Conservation (phyloP, 2,888 invertebrate genomes). For the Orthosia cruda region DNA sequence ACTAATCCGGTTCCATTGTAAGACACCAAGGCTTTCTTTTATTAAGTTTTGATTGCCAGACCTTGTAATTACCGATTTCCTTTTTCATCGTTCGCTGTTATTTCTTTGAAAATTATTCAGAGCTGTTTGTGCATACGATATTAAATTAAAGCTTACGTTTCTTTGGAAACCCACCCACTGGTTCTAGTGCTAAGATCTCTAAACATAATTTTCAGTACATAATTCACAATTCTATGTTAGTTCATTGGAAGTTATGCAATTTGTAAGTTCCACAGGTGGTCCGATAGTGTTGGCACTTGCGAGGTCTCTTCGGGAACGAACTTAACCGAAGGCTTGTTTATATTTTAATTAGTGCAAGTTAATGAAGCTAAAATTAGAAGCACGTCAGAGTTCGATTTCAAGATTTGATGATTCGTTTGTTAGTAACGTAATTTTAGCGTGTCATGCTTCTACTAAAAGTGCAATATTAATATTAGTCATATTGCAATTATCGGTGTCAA, state of each 20-base stretch:
- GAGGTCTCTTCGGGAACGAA: slow-evolving; percentile 33
- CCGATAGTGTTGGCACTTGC: slow-evolving; percentile 18
- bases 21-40: slow-evolving; percentile 43
- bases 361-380: slow-evolving; percentile 23
- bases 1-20: slow-evolving; percentile 22
- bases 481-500: slow-evolving; percentile 16
- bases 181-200: neutral
- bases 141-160: neutral
- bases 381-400: neutral
- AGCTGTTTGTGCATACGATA: slow-evolving; percentile 1
- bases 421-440: slow-evolving; percentile 4
- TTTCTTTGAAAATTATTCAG: slow-evolving; percentile 21
- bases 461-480: slow-evolving; percentile 14
- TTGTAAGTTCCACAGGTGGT: slow-evolving; percentile 42
- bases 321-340: slow-evolving; percentile 28
- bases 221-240: slow-evolving; percentile 13
- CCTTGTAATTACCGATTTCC: slow-evolving; percentile 25
- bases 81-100: neutral
- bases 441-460: neutral
- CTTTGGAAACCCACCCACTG: slow-evolving; percentile 3
- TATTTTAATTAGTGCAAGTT: slow-evolving; percentile 40
- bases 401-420: slow-evolving; percentile 11
- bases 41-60: slow-evolving; percentile 21
- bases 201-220: slow-evolving; percentile 17
- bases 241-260: slow-evolving; percentile 25